Evolutionary conservation across 1,140 invertebrate genomes (phyloP), one percentile per base, ranked within the genome.

Genomic region (Microplitis demolitor): DNA sequence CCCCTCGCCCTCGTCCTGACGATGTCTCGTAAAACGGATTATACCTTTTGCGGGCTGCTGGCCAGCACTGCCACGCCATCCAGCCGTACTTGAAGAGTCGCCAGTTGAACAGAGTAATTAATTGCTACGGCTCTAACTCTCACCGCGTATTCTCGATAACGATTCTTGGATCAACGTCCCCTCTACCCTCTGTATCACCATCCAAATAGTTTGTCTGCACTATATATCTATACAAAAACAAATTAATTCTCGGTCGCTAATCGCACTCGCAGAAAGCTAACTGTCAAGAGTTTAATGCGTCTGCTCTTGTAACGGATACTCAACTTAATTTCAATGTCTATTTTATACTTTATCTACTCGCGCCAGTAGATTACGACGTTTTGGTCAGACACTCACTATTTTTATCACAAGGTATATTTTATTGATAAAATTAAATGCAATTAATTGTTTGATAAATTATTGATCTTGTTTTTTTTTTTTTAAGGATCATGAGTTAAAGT

Each of bases 91-190:
- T 82, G 79, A 82, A 80, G 74, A 84, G 73, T 83, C 82, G 79
- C 73, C 79, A 80, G 76, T 78, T 82, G 75, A 71, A 80, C 78
- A 73, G 71, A 35, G 66, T 78, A 72, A 83, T 84, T 83, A 84
- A 83, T 80, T 78, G 75, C 71, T 74, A 6, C 39, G 11, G 5
- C 75, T 66, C 11, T 14, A 34, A 16, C 63, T 68, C 62, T 37
- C 56, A 51, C 34, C 54, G 33, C 34, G 61, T 45, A 58, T 66
- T 63, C 72, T 70, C 50, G 54, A 33, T 63, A 24, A 51, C 61
- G 6, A 35, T 67, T 63, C 35, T 58, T 51, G 14, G 11, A 66
- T 64, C 37, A 6, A n/a, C 24, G 24, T 24, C 24, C 62, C 35
- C 5, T 14, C 60, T 3, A 6, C 60, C 9, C 6, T 31, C 4